Conservation (phyloP, 2,797 vertebrate genomes). For the Silurus lanzhouensis region DNA sequence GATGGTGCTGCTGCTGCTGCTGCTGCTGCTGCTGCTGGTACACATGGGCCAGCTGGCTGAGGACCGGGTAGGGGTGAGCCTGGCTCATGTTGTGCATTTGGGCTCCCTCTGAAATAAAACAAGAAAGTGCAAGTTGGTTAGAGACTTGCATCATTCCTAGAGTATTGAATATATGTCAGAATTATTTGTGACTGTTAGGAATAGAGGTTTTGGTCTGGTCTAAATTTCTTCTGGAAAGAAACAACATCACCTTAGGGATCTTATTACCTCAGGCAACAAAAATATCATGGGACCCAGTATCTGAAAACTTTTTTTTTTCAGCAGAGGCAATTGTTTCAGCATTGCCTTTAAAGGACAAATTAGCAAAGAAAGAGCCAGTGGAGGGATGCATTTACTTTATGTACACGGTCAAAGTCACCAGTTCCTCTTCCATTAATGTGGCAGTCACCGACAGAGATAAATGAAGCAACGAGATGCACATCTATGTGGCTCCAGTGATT, state of each 20-base stretch:
- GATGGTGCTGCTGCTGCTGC: conserved; percentile 87
- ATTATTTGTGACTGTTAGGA: conserved; percentile 24
- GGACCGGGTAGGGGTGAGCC: conserved; percentile 87
- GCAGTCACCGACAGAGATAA: conserved; percentile 32
- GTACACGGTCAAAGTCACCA: conserved; percentile 18
- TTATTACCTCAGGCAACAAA: conserved; percentile 17
- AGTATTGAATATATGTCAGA: conserved; percentile 8
- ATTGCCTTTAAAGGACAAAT: background rate
- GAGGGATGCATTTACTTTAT: conserved; percentile 1
- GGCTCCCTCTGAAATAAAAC: conserved; percentile 79
- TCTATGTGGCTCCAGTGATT: conserved; percentile 59
- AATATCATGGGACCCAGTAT: background rate
- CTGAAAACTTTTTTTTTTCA: background rate
- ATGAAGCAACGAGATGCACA: conserved; percentile 32
- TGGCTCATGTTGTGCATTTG: conserved; percentile 95
- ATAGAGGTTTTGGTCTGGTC: background rate
- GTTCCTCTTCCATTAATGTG: conserved; percentile 58
- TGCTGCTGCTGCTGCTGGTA: conserved; percentile 91
- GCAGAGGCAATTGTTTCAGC: conserved; percentile 6
- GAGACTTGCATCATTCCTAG: conserved; percentile 23
- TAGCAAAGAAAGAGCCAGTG: background rate
- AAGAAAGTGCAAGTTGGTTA: conserved; percentile 18
- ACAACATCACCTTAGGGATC: background rate
- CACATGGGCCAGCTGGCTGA: conserved; percentile 91
- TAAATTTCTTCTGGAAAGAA: background rate